A percentile compares a stretch with the other conserved stretches of the same genome.
Evolutionary conservation across 2,797 vertebrate genomes (phyloP).

Genomic region (Hybognathus amarus): DNA sequence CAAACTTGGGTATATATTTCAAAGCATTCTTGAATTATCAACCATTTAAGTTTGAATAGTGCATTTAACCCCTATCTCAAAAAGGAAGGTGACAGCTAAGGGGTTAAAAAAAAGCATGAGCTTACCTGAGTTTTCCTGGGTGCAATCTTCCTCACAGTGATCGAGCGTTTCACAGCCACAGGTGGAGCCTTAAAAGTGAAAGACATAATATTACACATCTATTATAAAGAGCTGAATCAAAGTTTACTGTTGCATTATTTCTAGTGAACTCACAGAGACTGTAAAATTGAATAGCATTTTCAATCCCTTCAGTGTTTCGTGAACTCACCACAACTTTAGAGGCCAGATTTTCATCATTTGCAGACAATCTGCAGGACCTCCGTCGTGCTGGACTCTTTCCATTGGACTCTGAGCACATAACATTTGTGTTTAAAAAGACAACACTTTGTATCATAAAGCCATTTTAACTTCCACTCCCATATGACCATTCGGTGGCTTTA

Average conservation of each 20-base stretch:
- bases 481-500: neutral
- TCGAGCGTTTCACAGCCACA: conserved; percentile 59
- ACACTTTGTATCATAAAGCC: neutral
- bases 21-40: no score
- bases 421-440: neutral
- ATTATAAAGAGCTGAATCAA: neutral
- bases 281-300: no score
- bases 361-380: conserved; percentile 58
- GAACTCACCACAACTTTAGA: conserved; percentile 43
- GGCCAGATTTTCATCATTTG: conserved; percentile 42
- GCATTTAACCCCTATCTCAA: no score
- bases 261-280: no score
- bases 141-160: conserved; percentile 71
- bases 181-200: conserved; percentile 47
- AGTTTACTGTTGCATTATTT: neutral
- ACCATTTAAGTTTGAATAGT: no score
- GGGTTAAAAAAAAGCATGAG: neutral
- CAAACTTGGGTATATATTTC: no score
- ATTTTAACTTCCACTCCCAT: neutral
- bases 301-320: no score
- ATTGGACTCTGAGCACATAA: conserved; percentile 40
- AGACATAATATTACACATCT: neutral
- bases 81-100: no score
- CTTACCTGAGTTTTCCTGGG: conserved; percentile 68
- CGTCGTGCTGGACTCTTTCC: conserved; percentile 45